These are phyloP conservation scores for Todiramphus chloris DNA, from an alignment of 2,113 vertebrate species.

Conservation along the genomic window DNA sequence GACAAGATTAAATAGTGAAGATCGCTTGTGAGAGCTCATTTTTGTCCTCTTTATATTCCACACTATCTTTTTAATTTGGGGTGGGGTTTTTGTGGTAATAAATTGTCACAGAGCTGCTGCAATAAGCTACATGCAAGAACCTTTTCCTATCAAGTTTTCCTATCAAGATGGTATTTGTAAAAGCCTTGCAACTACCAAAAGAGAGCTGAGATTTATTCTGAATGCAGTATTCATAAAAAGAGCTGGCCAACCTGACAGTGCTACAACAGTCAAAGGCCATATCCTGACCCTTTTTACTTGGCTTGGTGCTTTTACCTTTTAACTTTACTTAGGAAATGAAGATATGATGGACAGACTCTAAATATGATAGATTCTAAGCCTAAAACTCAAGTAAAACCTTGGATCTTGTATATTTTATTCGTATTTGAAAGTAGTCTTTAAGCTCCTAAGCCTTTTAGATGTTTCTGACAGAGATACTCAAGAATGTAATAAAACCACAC, in stretches of 20 bases:
- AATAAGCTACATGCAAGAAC: background rate
- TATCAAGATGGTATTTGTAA: background rate
- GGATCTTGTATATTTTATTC: background rate
- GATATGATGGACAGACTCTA: background rate
- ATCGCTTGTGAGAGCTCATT: background rate
- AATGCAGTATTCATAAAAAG: background rate
- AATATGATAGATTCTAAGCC: background rate
- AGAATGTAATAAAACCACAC: background rate
- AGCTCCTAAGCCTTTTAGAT: background rate
- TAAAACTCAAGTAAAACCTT: background rate
- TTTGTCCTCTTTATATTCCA: background rate
- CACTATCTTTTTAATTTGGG: background rate
- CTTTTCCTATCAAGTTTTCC: background rate
- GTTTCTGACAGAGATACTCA: background rate
- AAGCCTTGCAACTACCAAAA: background rate
- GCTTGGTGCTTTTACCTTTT: background rate
- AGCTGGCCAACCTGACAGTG: background rate
- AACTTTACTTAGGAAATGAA: background rate
- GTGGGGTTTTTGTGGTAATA: background rate
- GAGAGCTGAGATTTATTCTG: background rate
- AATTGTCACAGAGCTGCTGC: background rate
- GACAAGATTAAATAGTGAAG: background rate
- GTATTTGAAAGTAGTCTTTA: background rate
- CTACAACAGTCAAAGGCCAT: background rate
- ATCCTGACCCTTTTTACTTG: background rate